phyloP scores from a whole-genome alignment of 2,888 invertebrate genomes.

The Crocallis elinguaria region DNA sequence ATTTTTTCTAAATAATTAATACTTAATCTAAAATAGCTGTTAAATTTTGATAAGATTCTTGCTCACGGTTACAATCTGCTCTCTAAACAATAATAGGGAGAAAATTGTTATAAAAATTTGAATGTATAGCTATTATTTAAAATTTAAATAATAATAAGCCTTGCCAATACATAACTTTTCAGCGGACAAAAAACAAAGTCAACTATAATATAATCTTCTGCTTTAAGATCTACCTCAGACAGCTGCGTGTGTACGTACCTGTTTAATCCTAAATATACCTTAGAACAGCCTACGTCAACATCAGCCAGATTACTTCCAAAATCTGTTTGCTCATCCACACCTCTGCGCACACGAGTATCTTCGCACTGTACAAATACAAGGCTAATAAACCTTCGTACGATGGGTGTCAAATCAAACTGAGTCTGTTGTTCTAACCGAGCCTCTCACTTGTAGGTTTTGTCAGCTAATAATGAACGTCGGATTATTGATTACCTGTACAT shows the following conservation, averaged over 20 bases:
- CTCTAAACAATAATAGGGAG: too few species aligned
- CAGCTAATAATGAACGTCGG: conserved; percentile 17
- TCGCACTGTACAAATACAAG: conserved; percentile 60
- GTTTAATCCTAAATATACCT: conserved; percentile 34
- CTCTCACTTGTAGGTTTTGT: conserved; percentile 18
- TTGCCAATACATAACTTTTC: too few species aligned
- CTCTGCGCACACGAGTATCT: conserved; percentile 40
- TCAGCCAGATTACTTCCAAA: conserved; percentile 55
- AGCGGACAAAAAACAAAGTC: too few species aligned
- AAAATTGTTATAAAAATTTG: too few species aligned
- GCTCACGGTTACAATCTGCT: too few species aligned
- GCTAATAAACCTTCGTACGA: conserved; percentile 58
- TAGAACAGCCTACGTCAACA: conserved; percentile 54
- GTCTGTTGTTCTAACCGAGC: background rate
- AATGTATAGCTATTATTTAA: too few species aligned
- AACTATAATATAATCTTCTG: too few species aligned
- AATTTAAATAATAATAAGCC: too few species aligned
- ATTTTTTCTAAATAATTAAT: too few species aligned
- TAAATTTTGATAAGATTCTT: too few species aligned
- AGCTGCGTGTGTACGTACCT: background rate
- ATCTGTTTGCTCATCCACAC: conserved; percentile 58
- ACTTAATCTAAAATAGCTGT: too few species aligned
- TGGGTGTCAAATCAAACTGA: conserved; percentile 47
- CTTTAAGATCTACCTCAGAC: too few species aligned
- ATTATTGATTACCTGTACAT: conserved; percentile 14